Percentiles rank a stretch among this genome's conserved stretches.
Conservation (phyloP, 1,140 invertebrate genomes). For the Pseudomyrmex sp. region DNA sequence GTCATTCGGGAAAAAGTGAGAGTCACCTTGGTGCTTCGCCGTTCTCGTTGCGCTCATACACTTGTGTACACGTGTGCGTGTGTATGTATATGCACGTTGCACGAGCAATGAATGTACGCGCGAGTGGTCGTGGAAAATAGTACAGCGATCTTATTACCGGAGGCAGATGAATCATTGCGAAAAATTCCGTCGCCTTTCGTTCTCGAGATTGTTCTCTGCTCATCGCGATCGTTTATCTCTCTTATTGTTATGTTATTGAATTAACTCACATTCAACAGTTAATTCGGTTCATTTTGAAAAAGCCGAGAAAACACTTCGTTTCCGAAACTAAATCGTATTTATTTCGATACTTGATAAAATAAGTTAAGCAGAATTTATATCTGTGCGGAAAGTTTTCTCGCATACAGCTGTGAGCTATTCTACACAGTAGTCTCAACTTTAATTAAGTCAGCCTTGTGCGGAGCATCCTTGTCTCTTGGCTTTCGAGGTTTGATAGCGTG, state of each 20-base stretch:
- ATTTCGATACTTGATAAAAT: not conserved
- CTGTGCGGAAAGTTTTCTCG: too few species aligned
- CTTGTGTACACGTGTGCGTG: not conserved
- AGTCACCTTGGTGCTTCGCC: conserved; percentile 67
- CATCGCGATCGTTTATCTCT: conserved; percentile 4
- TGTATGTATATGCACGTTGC: not conserved
- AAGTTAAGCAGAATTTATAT: too few species aligned
- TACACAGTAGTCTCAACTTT: not conserved
- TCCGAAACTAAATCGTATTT: not conserved
- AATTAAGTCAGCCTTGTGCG: conserved; percentile 5
- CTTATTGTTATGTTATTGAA: not conserved
- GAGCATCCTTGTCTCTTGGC: not conserved
- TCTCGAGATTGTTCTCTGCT: conserved; percentile 29
- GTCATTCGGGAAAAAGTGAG: conserved; percentile 71
- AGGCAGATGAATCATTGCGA: conserved; percentile 65
- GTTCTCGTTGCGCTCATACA: conserved; percentile 32
- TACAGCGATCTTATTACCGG: conserved; percentile 63
- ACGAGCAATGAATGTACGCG: conserved; percentile 54
- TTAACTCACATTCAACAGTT: not conserved
- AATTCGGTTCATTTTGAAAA: not conserved
- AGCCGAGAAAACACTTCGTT: not conserved
- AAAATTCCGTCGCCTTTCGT: conserved; percentile 62
- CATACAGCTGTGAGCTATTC: not conserved
- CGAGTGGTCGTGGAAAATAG: conserved; percentile 66
- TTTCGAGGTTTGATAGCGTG: conserved; percentile 13